These are phyloP conservation scores for Pygoscelis adeliae DNA, from an alignment of 2,113 vertebrate genomes.

Conservation along the genomic window DNA sequence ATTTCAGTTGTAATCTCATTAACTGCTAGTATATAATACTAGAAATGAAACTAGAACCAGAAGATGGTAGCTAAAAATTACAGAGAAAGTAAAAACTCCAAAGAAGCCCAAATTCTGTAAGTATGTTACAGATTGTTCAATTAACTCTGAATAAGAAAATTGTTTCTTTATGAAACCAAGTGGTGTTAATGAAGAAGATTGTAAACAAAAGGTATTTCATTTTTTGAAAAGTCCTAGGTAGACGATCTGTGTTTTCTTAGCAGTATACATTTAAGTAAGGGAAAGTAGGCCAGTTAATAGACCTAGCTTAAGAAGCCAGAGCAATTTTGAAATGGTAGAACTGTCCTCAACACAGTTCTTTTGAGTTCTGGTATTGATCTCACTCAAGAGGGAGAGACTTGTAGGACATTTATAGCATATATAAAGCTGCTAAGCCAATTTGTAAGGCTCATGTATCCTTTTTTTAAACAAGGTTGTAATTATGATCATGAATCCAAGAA, in stretches of 20 bases:
- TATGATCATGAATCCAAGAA: background rate
- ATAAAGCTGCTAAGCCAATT: background rate
- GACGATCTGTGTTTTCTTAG: background rate
- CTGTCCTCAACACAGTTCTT: background rate
- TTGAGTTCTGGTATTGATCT: background rate
- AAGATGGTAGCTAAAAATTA: background rate
- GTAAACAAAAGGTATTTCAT: background rate
- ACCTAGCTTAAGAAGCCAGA: background rate
- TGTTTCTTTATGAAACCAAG: background rate
- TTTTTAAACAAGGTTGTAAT: background rate
- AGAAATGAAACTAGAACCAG: background rate
- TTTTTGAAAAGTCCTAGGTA: background rate
- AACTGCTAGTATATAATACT: background rate
- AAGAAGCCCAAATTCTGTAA: background rate
- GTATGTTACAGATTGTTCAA: background rate
- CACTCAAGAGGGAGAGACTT: background rate
- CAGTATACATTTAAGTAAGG: background rate
- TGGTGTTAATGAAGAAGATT: rapidly evolving
- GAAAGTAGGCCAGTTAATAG: background rate
- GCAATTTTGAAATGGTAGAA: background rate
- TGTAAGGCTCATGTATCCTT: background rate
- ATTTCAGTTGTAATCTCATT: background rate
- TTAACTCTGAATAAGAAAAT: background rate
- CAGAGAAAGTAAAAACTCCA: background rate
- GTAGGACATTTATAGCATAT: background rate